These are phyloP conservation scores for Odontothrips loti DNA, from an alignment of 2,888 invertebrate genomes.

Conservation along the genomic window DNA sequence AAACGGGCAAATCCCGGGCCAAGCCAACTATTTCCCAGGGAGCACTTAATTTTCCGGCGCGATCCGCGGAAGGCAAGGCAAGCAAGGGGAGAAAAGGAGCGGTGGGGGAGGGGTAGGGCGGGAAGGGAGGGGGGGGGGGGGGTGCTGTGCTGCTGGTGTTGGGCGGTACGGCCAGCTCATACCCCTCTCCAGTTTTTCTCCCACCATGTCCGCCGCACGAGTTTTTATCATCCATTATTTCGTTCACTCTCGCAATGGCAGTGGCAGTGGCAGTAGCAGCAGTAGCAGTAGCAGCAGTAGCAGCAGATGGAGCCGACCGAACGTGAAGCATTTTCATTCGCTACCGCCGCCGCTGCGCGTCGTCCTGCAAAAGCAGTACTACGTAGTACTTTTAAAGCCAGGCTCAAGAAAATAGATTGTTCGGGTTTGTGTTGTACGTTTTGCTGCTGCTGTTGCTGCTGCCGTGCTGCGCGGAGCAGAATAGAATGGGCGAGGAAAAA, in stretches of 20 bases:
- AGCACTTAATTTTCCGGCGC: constrained; percentile 16
- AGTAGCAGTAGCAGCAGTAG: too few species aligned
- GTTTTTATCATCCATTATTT: constrained; percentile 17
- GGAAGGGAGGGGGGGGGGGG: background rate
- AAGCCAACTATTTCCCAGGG: constrained; percentile 20
- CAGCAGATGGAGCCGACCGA: too few species aligned
- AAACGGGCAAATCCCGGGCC: constrained; percentile 19
- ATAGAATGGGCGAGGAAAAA: too few species aligned
- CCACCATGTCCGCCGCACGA: background rate
- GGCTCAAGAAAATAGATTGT: too few species aligned
- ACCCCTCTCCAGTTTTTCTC: background rate
- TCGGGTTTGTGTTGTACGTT: too few species aligned
- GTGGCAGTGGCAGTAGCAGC: too few species aligned
- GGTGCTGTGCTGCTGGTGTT: background rate
- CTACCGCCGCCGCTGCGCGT: too few species aligned
- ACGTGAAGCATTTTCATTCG: too few species aligned
- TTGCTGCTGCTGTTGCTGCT: too few species aligned
- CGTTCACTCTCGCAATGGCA: background rate
- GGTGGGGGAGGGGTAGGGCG: background rate
- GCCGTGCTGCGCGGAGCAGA: too few species aligned
- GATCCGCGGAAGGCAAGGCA: background rate
- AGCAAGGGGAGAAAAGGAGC: background rate
- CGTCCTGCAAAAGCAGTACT: too few species aligned
- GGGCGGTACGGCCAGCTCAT: background rate
- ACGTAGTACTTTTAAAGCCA: too few species aligned